A percentile compares a stretch with the other conserved stretches of the same genome.
phyloP scores from a whole-genome alignment of 1,140 invertebrate genomes.

The Carcinoscorpius rotundicauda region DNA sequence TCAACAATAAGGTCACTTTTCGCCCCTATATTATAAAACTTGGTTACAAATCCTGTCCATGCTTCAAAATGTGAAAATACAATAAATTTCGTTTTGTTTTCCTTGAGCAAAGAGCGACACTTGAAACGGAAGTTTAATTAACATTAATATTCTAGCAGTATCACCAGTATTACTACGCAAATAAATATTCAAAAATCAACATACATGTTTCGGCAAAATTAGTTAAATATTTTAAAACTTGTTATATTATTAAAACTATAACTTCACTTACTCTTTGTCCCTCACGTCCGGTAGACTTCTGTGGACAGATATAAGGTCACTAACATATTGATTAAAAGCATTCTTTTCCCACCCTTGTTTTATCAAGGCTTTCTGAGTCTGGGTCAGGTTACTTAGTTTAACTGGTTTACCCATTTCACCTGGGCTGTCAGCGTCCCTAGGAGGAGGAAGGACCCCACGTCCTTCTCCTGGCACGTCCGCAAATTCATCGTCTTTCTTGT shows the following conservation, averaged over 20 bases:
- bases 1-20: too few species aligned
- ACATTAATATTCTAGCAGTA: too few species aligned
- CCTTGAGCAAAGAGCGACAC: too few species aligned
- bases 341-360: conserved; percentile 94
- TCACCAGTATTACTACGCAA: too few species aligned
- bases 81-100: too few species aligned
- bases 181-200: too few species aligned
- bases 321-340: conserved; percentile 97
- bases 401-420: conserved; percentile 77
- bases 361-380: conserved; percentile 72
- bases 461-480: conserved; percentile 1
- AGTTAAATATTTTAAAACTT: too few species aligned
- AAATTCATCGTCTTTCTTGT: conserved; percentile 2
- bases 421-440: conserved; percentile 36
- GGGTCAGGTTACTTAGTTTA: conserved; percentile 55
- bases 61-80: too few species aligned
- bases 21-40: too few species aligned
- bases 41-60: too few species aligned
- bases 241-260: not conserved
- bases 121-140: too few species aligned
- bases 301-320: conserved; percentile 94
- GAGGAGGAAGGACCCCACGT: conserved; percentile 23
- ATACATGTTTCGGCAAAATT: too few species aligned
- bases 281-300: conserved; percentile 81
- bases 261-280: conserved; percentile 38